These are phyloP conservation scores for Ochotona curzoniae DNA, from an alignment of 2,113 vertebrate species.

Conservation along the genomic window DNA sequence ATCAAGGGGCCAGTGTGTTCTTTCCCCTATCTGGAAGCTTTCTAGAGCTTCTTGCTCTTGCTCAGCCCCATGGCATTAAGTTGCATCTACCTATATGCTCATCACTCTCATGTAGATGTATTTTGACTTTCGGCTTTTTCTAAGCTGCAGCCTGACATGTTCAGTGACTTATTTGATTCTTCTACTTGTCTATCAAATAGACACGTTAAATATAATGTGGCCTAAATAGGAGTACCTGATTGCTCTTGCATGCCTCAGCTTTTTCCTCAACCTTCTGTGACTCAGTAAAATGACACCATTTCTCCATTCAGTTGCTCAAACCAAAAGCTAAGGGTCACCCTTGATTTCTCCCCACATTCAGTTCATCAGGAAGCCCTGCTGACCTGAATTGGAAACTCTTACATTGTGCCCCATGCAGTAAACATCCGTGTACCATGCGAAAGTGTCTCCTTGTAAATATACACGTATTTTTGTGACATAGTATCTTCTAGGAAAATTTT, in stretches of 20 bases:
- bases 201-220: neutral
- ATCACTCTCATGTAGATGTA: neutral
- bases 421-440: no score
- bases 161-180: neutral
- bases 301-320: conserved; percentile 21
- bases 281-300: conserved; percentile 29
- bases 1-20: neutral
- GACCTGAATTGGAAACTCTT: conserved; percentile 14
- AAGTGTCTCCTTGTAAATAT: neutral
- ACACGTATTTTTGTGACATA: neutral
- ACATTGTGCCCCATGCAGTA: neutral
- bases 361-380: conserved; percentile 9
- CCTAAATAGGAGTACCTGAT: neutral
- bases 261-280: neutral
- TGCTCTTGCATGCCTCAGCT: neutral
- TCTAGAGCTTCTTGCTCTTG: neutral
- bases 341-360: neutral
- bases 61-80: neutral
- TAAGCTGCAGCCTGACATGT: conserved; percentile 1
- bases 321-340: neutral
- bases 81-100: neutral
- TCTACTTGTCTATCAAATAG: conserved; percentile 26
- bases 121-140: conserved; percentile 25
- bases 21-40: conserved; percentile 31
- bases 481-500: conserved; percentile 40